Percentiles rank a stretch among this genome's conserved stretches.
phyloP scores from a whole-genome alignment of 2,888 invertebrate species.

The Ganaspis brasiliensis region DNA sequence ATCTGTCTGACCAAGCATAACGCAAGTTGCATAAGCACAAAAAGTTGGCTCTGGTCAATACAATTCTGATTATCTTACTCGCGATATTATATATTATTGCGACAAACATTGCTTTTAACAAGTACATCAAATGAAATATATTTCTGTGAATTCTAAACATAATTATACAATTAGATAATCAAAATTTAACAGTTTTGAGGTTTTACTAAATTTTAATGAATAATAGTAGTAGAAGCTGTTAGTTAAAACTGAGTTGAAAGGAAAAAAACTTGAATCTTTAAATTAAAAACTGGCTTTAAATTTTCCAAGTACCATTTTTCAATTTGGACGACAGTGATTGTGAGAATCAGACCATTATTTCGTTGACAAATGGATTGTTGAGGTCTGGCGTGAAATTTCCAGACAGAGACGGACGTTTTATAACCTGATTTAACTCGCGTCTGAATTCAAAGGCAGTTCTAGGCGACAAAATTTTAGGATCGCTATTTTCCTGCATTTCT shows the following conservation, averaged over 20 bases:
- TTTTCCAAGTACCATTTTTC: conserved; percentile 27
- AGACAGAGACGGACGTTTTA: conserved; percentile 37
- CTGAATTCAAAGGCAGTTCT: conserved; percentile 35
- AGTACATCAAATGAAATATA: not conserved
- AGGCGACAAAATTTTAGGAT: conserved; percentile 26
- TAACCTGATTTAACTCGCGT: conserved; percentile 16
- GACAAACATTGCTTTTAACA: not conserved
- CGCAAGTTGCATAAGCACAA: conserved; percentile 19
- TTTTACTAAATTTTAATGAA: no score
- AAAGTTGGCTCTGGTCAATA: conserved; percentile 9
- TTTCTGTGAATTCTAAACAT: no score
- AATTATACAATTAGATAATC: not conserved
- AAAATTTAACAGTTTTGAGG: no score
- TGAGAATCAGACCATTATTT: conserved; percentile 29
- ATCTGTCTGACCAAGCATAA: conserved; percentile 20
- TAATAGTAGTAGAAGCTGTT: not conserved
- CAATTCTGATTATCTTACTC: conserved; percentile 12
- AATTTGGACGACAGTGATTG: conserved; percentile 30
- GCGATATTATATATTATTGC: not conserved
- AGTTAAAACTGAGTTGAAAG: no score
- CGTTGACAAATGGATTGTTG: conserved; percentile 30
- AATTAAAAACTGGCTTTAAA: conserved; percentile 22
- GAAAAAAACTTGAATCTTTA: not conserved
- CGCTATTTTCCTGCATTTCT: conserved; percentile 32
- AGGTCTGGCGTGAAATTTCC: conserved; percentile 34